Conservation (phyloP, 2,113 vertebrate genomes). For the Lasiurus cinereus region DNA sequence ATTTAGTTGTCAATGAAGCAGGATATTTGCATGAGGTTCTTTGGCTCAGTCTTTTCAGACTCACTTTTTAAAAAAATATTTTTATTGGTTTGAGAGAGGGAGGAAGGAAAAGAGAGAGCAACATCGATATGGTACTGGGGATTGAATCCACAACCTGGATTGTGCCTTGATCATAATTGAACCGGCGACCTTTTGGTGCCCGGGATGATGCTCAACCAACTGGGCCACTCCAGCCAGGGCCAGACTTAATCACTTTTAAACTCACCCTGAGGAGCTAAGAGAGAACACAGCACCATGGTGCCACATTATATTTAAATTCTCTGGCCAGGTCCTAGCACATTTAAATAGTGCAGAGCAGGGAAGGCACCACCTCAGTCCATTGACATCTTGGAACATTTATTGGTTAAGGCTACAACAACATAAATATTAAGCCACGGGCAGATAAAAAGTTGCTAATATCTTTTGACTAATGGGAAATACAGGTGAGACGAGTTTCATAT, state of each 20-base stretch:
- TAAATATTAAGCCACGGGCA: not conserved
- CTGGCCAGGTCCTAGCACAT: not conserved
- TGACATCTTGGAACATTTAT: not conserved
- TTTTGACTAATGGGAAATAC: conserved; percentile 23
- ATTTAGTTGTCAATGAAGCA: not conserved
- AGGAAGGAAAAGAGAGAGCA: too few species aligned
- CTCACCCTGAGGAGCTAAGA: not conserved
- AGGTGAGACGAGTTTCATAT: not conserved
- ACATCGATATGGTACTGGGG: too few species aligned
- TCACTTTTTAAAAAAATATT: too few species aligned
- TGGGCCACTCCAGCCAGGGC: too few species aligned
- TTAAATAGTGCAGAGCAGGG: not conserved
- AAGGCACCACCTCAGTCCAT: not conserved
- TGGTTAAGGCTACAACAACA: not conserved
- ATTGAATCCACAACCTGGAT: too few species aligned
- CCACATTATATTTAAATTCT: not conserved
- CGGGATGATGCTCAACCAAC: too few species aligned
- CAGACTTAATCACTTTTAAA: not conserved
- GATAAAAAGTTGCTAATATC: not conserved
- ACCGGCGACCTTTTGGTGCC: too few species aligned
- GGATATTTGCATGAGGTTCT: conserved; percentile 26
- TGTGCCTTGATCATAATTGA: too few species aligned
- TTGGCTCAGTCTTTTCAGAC: conserved; percentile 1
- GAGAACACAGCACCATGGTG: not conserved
- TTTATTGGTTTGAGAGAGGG: too few species aligned